Percentiles rank a stretch among this genome's conserved stretches.
Evolutionary conservation across 2,113 vertebrate genomes (phyloP).

Genomic region (Desmodus rotundus): DNA sequence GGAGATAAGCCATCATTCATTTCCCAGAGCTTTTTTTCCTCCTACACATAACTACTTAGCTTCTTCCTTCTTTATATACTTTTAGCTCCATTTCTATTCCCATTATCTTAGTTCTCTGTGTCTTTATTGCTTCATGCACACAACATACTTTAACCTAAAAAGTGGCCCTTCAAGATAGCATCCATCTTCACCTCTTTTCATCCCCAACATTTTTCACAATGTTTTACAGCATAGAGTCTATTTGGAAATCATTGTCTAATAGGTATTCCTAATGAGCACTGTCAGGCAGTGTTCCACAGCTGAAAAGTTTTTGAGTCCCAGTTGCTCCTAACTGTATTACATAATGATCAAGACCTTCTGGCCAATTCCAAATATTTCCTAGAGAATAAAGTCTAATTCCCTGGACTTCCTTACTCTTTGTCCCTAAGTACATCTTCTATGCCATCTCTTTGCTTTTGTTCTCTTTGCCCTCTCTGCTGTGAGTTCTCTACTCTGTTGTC

Average conservation of each 20-base stretch:
- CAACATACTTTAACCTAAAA: not conserved
- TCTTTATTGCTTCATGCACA: not conserved
- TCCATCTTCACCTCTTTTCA: not conserved
- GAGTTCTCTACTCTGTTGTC: not conserved
- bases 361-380: not conserved
- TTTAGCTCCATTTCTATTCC: not conserved
- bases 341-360: not conserved
- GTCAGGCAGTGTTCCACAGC: not conserved
- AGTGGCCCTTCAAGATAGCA: not conserved
- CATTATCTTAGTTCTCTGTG: not conserved
- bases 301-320: not conserved
- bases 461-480: not conserved
- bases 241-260: not conserved
- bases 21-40: not conserved
- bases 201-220: not conserved
- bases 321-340: not conserved
- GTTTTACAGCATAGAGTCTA: not conserved
- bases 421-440: not conserved
- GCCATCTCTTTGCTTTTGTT: not conserved
- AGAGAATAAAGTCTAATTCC: not conserved
- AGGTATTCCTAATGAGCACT: not conserved
- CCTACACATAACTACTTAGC: not conserved
- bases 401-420: not conserved
- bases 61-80: not conserved
- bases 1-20: not conserved